Evolutionary conservation across 2,888 invertebrate genomes (phyloP), one percentile per base, ranked within the genome.

Genomic region (Acleris literana): DNA sequence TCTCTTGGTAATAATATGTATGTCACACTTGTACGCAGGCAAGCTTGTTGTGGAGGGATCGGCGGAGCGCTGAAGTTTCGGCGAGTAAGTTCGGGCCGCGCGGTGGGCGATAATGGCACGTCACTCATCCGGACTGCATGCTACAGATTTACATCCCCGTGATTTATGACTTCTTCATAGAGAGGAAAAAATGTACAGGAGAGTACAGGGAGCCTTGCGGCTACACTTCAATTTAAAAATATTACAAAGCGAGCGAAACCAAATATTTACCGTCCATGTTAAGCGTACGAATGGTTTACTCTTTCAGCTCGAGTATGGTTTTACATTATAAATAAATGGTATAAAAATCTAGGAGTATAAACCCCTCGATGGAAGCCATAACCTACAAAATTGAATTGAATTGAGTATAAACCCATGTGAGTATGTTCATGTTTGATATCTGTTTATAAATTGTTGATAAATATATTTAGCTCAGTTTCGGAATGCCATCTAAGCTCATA

Each of bases 131-230:
- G 83, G 80, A 81, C 85, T 89, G 88, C 88, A 87, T 88, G 88
- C 83, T 90, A 87, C 90, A 91, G 92, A 92, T 92, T 91, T 92
- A 92, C 91, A 92, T 92, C 83, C 87, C 74, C 74, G 84, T 92
- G 91, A 92, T 92, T 92, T 92, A 92, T 90, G 90, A 87, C 88
- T 89, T 87, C 90, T 92, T 92, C 88, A 91, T 92, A 86, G 82
- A 90, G 87, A 88, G 88, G 88, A 85, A 86, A 87, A 86, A 87
- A 87, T 87, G 77, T 85, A 88, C 86, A 86, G 78, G 79, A 78
- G 86, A 86, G 85, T 82, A 83, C 73, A 78, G 79, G 76, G 80
- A 79, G 13, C 43, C 33, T 16, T 44, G 44, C 9, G 18, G 48
- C 16, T 39, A 39, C 39, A 4, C 39, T 39, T 39, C 13, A 39